Percentiles rank a stretch among this genome's conserved stretches.
These are phyloP conservation scores for Bicyclus anynana DNA, from an alignment of 1,140 invertebrate genomes.

Conservation along the genomic window DNA sequence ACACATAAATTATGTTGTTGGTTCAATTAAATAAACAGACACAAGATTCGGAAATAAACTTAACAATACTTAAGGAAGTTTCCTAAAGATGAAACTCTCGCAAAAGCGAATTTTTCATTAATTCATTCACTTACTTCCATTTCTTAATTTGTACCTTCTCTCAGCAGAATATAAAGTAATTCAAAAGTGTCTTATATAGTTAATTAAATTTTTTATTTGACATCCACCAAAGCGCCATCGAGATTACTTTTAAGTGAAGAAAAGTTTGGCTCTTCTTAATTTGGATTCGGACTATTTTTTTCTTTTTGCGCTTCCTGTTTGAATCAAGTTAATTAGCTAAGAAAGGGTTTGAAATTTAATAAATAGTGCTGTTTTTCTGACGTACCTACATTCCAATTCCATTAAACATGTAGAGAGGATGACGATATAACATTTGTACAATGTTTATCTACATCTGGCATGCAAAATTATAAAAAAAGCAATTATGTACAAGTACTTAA, in stretches of 20 bases:
- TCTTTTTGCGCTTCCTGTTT: neutral
- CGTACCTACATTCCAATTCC: too few relatives aligned
- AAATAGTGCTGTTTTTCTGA: too few relatives aligned
- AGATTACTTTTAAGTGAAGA: neutral
- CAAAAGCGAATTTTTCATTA: neutral
- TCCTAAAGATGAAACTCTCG: too few relatives aligned
- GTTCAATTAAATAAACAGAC: too few relatives aligned
- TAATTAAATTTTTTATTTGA: neutral
- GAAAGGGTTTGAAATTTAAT: neutral
- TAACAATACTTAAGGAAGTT: too few relatives aligned
- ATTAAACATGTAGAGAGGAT: too few relatives aligned
- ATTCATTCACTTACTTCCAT: neutral
- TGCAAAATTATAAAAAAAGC: too few relatives aligned
- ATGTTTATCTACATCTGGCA: too few relatives aligned
- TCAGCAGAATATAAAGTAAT: neutral
- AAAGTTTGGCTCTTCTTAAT: neutral
- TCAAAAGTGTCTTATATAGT: neutral
- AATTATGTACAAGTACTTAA: too few relatives aligned
- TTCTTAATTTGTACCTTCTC: neutral
- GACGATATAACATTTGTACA: too few relatives aligned
- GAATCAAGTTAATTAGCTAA: neutral
- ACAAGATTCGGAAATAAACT: too few relatives aligned
- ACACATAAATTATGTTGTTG: too few relatives aligned
- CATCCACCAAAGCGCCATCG: neutral
- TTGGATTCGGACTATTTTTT: neutral